A percentile compares a stretch with the other conserved stretches of the same genome.
These are phyloP conservation scores for Anolis apletophallus DNA, from an alignment of 2,797 vertebrate genomes.

Conservation along the genomic window DNA sequence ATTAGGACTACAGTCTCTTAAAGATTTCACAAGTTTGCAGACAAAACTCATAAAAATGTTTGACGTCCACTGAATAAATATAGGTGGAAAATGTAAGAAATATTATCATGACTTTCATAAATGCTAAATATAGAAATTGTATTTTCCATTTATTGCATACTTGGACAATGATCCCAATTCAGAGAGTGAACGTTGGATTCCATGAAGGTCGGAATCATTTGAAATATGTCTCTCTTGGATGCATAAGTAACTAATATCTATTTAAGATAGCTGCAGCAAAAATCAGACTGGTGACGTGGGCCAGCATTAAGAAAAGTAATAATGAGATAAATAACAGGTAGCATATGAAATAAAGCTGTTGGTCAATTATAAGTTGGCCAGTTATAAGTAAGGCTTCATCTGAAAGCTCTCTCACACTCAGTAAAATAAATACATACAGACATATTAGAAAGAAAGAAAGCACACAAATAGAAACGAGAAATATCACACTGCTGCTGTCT, in stretches of 20 bases:
- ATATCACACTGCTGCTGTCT: no score
- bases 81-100: neutral
- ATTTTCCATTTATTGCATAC: neutral
- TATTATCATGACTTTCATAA: neutral
- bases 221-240: neutral
- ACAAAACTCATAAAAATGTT: neutral
- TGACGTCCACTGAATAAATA: neutral
- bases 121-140: neutral
- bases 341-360: no score
- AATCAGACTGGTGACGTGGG: no score
- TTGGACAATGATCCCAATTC: neutral
- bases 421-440: no score
- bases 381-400: no score
- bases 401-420: no score
- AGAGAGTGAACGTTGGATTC: neutral
- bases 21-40: slow-evolving; percentile 32
- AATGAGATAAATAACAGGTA: no score
- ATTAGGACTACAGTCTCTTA: slow-evolving; percentile 28
- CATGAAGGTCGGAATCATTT: neutral
- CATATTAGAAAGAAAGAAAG: no score
- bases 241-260: neutral
- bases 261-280: neutral
- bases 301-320: no score
- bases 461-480: no score
- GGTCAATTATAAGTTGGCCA: no score